Conservation (phyloP, 2,888 invertebrate genomes). For the Petrolisthes manimaculis region DNA sequence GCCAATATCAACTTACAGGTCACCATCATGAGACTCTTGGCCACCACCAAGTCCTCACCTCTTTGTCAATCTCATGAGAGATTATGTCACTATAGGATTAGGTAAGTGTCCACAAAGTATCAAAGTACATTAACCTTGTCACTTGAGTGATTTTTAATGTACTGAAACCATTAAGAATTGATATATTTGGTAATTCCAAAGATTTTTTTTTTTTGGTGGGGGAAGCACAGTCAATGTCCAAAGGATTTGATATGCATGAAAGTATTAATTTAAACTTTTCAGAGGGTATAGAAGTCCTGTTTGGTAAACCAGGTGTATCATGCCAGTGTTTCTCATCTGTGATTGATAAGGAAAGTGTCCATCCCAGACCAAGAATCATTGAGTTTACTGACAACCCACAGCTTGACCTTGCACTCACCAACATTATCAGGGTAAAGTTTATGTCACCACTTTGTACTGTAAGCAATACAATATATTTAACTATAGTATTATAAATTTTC, state of each 20-base stretch:
- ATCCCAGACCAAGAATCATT: constrained; percentile 44
- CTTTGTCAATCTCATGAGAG: constrained; percentile 41
- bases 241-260: neutral
- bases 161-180: no score
- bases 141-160: no score
- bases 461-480: no score
- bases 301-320: constrained; percentile 36
- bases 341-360: constrained; percentile 31
- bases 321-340: constrained; percentile 51
- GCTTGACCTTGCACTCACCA: constrained; percentile 31
- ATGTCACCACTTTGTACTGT: neutral
- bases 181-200: no score
- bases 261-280: constrained; percentile 6
- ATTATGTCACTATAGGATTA: constrained; percentile 51
- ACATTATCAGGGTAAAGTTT: constrained; percentile 38
- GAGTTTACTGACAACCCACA: constrained; percentile 28
- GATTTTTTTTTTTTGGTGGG: no score
- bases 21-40: constrained; percentile 55
- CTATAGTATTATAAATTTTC: no score
- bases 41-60: constrained; percentile 41
- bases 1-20: constrained; percentile 52
- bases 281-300: constrained; percentile 53
- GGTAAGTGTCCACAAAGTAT: constrained; percentile 21
- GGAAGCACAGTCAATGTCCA: neutral
- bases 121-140: no score